Conservation (phyloP, 2,113 vertebrate genomes). For the Ptychochromis oligacanthus region DNA sequence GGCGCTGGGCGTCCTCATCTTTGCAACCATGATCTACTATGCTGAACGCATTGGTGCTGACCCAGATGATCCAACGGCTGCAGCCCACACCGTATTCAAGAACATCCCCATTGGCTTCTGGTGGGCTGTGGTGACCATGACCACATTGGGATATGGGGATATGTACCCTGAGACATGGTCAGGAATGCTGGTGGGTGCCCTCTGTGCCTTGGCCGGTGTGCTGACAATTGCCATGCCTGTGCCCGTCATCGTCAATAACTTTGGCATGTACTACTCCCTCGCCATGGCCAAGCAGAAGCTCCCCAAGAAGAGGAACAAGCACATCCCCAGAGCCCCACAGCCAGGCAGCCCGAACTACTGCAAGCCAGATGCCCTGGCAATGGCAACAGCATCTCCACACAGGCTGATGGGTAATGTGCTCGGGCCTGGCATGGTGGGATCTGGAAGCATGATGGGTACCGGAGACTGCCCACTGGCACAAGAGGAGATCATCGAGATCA, state of each 20-base stretch:
- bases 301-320: constrained; percentile 98
- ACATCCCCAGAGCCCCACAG: constrained; percentile 89
- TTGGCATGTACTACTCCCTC: constrained; percentile 99
- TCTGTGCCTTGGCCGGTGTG: constrained; percentile 95
- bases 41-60: constrained; percentile 93
- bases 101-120: constrained; percentile 99
- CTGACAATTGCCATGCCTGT: constrained; percentile 99
- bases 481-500: constrained; percentile 88
- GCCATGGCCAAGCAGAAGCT: constrained; percentile 99
- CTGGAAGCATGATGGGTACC: constrained; percentile 81
- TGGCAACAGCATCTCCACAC: constrained; percentile 89
- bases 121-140: constrained; percentile 99
- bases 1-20: constrained; percentile 95
- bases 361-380: constrained; percentile 88
- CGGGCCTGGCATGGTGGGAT: constrained; percentile 76
- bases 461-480: constrained; percentile 87
- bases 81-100: constrained; percentile 93
- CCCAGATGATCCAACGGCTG: constrained; percentile 86
- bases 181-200: constrained; percentile 96
- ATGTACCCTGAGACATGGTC: constrained; percentile 99
- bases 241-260: constrained; percentile 99
- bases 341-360: constrained; percentile 91
- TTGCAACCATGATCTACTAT: constrained; percentile 99
- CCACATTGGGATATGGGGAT: constrained; percentile 95
- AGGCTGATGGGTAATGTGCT: constrained; percentile 91